These are phyloP conservation scores for Rhynchotus rufescens DNA, from an alignment of 2,797 vertebrate genomes.

Conservation along the genomic window DNA sequence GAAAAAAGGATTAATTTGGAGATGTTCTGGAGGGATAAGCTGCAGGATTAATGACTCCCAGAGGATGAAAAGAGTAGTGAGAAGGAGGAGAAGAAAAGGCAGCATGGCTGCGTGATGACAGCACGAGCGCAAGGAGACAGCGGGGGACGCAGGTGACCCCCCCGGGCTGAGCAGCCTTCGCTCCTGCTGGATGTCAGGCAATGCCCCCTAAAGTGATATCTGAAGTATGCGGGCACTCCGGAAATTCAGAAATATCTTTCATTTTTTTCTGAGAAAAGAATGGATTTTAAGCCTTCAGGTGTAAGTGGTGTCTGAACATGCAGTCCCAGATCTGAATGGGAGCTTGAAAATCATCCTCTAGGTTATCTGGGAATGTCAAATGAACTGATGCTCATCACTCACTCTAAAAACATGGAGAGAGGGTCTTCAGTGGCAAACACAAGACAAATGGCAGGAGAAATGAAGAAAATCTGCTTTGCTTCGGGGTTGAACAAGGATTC, in stretches of 20 bases:
- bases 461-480: neutral
- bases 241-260: neutral
- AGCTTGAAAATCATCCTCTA: neutral
- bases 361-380: fast-evolving
- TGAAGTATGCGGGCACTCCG: neutral
- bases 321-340: neutral
- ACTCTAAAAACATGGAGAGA: neutral
- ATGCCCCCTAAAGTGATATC: neutral
- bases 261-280: neutral
- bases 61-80: neutral
- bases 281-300: neutral
- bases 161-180: neutral
- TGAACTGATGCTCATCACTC: fast-evolving
- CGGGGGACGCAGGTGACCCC: fast-evolving
- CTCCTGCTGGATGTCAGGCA: neutral
- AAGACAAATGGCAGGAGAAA: fast-evolving
- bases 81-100: neutral
- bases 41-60: neutral
- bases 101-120: neutral
- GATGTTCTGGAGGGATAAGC: neutral
- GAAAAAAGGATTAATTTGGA: neutral
- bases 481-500: neutral
- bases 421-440: neutral
- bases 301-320: neutral
- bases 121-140: neutral